Evolutionary conservation across 2,888 invertebrate species (phyloP).

Genomic region (Crocallis elinguaria): DNA sequence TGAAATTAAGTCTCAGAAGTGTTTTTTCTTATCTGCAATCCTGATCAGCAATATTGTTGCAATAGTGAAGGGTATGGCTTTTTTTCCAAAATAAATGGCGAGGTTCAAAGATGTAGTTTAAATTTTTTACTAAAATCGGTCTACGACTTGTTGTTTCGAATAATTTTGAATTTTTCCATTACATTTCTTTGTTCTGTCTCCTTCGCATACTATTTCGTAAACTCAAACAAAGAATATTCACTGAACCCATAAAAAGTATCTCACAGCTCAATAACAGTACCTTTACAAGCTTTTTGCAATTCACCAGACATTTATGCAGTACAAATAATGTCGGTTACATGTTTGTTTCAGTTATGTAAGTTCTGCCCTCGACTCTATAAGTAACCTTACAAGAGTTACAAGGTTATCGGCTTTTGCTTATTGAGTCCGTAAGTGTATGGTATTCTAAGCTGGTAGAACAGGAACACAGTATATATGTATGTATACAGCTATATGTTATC

Average conservation of each 20-base stretch:
- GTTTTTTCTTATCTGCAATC: too few species aligned
- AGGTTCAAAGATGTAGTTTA: too few species aligned
- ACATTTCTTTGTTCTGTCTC: background rate
- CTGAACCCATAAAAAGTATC: slow-evolving; percentile 4
- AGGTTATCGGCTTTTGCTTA: slow-evolving; percentile 28
- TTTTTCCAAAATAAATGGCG: too few species aligned
- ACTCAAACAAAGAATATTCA: slow-evolving; percentile 1
- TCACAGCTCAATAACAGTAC: slow-evolving; percentile 10
- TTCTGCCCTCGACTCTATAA: slow-evolving; percentile 29
- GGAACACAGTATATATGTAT: too few species aligned
- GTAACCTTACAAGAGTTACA: slow-evolving; percentile 34
- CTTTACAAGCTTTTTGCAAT: slow-evolving; percentile 18
- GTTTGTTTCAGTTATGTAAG: slow-evolving; percentile 26
- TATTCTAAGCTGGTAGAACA: background rate
- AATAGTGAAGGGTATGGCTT: too few species aligned
- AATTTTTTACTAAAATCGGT: too few species aligned
- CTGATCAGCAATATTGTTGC: too few species aligned
- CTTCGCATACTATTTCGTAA: background rate
- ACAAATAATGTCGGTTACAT: slow-evolving; percentile 16
- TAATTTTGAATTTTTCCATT: background rate
- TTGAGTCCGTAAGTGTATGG: background rate
- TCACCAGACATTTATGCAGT: slow-evolving; percentile 8
- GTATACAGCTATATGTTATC: too few species aligned
- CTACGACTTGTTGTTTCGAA: too few species aligned
- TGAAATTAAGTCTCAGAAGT: too few species aligned